Evolutionary conservation across 1,140 invertebrate species (phyloP).

Genomic region (Nephila pilipes): DNA sequence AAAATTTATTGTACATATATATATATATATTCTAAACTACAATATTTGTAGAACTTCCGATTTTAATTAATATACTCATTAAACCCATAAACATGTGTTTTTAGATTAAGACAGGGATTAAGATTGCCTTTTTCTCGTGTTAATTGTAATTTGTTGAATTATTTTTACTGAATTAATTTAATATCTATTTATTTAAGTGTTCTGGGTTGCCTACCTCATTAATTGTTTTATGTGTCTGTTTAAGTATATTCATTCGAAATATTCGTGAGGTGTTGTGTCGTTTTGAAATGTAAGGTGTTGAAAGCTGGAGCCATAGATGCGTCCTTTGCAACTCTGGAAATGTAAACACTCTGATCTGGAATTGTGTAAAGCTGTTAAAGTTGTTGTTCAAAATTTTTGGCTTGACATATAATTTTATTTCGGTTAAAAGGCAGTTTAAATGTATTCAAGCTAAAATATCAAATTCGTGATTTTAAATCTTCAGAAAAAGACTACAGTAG

Average conservation of each 20-base stretch:
- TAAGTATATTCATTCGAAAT: neutral
- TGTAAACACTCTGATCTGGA: neutral
- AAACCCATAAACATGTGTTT: neutral
- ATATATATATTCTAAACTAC: too few relatives aligned
- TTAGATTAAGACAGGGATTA: neutral
- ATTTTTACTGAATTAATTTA: neutral
- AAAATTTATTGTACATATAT: too few relatives aligned
- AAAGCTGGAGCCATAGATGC: neutral
- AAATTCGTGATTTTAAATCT: too few relatives aligned
- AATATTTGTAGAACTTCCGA: too few relatives aligned
- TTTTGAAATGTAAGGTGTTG: neutral
- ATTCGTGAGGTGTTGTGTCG: neutral
- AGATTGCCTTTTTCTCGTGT: neutral
- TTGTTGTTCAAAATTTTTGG: neutral
- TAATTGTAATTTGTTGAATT: constrained; percentile 13
- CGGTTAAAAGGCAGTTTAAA: too few relatives aligned
- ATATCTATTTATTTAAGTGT: constrained; percentile 11
- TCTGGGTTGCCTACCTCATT: constrained; percentile 38
- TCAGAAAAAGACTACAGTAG: too few relatives aligned
- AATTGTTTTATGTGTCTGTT: constrained; percentile 21
- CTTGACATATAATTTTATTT: neutral
- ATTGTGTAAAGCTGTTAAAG: neutral
- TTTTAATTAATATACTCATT: too few relatives aligned
- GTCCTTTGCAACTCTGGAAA: constrained; percentile 35
- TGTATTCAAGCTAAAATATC: too few relatives aligned